Base-by-base conservation (phyloP, 2,888 invertebrate species). In the Bhutanitis thaidina region DNA sequence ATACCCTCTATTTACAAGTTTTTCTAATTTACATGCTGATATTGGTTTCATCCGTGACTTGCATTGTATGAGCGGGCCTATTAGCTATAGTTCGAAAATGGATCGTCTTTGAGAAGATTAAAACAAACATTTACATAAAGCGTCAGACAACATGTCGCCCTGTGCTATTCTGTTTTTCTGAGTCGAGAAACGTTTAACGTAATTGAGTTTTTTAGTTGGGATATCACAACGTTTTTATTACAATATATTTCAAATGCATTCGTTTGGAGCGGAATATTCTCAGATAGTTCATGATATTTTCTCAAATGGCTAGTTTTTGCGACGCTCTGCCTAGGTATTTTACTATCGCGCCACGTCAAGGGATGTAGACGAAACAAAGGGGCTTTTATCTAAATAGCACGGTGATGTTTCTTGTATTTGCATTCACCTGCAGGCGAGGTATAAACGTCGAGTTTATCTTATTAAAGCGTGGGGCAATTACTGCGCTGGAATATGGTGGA, bases 21-120 rank as follows among this genome's bases (percentile, higher is more conserved):
- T 80, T 77, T 72, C 70, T 69, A 77, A 84, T 82, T 73, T 74
- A 70, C 71, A 69, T 76, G 62, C 65, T 68, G 70, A 81, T 81
- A 85, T 80, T 72, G 72, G 68, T 61, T 62, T 65, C 58, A 73
- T 67, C 62, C 86, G 87, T 87, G 87, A 84, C 85, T 75, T 70
- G 86, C 77, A 85, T 86, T 56, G 59, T 67, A 62, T 71, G 56
- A 47, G 45, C 56, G 51, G 60, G 69, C 69, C 70, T 74, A 80
- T 80, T 76, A 65, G 68, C 49, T 47, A 58, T 64, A 47, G 41
- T 50, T 54, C 49, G 57, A 51, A 58, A 58, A 56, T 58, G 64
- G 60, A 68, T 67, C 67, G 61, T 67, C 65, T 72, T 60, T 52
- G 56, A 52, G 62, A 59, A 74, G 73, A 82, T 81, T 82, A 77